Conservation (phyloP, 2,797 vertebrate species). For the Neosilurus mollespiculum region DNA sequence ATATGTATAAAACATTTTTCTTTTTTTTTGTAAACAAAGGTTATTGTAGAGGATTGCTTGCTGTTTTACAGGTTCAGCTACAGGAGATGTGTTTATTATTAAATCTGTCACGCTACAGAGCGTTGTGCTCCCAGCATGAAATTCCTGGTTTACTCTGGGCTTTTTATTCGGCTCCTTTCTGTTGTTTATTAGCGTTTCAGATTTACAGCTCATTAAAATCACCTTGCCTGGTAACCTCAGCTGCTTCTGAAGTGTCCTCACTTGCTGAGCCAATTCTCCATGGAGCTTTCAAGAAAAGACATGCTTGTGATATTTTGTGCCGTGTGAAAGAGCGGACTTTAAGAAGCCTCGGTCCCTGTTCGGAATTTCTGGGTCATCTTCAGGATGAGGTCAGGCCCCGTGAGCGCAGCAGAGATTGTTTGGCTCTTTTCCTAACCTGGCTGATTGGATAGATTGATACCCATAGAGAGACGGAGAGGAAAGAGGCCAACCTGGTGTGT, state of each 20-base stretch:
- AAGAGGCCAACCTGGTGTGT: background rate
- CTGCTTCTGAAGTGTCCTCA: slow-evolving; percentile 28
- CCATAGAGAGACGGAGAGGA: background rate
- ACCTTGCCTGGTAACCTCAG: slow-evolving; percentile 31
- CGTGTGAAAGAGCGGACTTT: background rate
- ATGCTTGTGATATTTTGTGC: background rate
- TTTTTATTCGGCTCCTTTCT: slow-evolving; percentile 9
- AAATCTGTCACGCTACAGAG: slow-evolving; percentile 48
- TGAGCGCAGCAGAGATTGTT: background rate
- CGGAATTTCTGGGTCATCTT: background rate
- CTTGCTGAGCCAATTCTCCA: slow-evolving; percentile 2
- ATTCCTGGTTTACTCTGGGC: slow-evolving; percentile 38
- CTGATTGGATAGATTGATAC: slow-evolving; percentile 11
- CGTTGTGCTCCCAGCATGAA: slow-evolving; percentile 51
- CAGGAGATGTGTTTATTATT: slow-evolving; percentile 40
- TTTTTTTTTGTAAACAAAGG: background rate
- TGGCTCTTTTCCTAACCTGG: slow-evolving; percentile 8
- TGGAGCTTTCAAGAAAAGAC: background rate
- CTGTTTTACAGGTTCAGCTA: slow-evolving; percentile 4
- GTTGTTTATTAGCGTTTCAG: slow-evolving; percentile 43
- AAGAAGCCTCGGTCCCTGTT: background rate
- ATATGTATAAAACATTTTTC: background rate
- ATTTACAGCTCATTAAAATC: slow-evolving; percentile 47
- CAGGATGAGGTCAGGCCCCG: background rate
- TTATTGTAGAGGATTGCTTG: background rate